Conservation (phyloP, 2,888 invertebrate genomes). For the Lottia scabra region DNA sequence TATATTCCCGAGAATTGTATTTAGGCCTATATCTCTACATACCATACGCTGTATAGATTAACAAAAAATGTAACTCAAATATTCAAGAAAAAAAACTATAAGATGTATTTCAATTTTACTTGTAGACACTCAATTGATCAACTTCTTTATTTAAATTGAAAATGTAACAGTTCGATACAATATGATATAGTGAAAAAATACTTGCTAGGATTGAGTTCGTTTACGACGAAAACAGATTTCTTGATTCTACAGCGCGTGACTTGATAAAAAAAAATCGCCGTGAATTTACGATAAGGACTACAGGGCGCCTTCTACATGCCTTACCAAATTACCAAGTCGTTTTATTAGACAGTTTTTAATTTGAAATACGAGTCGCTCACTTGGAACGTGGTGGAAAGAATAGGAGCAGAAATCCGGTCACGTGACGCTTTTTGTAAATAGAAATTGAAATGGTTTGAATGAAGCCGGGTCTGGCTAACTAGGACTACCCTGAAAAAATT, state of each 20-base stretch:
- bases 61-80: too few species aligned
- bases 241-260: not conserved
- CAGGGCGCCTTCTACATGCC: conserved; percentile 9
- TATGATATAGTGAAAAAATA: too few species aligned
- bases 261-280: not conserved
- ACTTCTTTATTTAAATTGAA: too few species aligned
- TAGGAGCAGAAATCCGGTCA: conserved; percentile 20
- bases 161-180: too few species aligned
- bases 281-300: not conserved
- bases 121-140: not conserved
- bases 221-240: too few species aligned
- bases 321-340: conserved; percentile 18
- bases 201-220: too few species aligned
- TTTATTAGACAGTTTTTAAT: conserved; percentile 9
- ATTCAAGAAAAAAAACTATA: too few species aligned
- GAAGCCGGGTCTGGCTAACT: too few species aligned
- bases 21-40: conserved; percentile 10
- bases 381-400: conserved; percentile 17
- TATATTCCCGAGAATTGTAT: conserved; percentile 14
- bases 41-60: too few species aligned
- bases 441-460: too few species aligned
- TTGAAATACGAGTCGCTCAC: conserved; percentile 16
- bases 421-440: conserved; percentile 18
- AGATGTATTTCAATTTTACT: too few species aligned
- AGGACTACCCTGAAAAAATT: not conserved